These are phyloP conservation scores for Bombus affinis DNA, from an alignment of 1,140 invertebrate species.

Conservation along the genomic window DNA sequence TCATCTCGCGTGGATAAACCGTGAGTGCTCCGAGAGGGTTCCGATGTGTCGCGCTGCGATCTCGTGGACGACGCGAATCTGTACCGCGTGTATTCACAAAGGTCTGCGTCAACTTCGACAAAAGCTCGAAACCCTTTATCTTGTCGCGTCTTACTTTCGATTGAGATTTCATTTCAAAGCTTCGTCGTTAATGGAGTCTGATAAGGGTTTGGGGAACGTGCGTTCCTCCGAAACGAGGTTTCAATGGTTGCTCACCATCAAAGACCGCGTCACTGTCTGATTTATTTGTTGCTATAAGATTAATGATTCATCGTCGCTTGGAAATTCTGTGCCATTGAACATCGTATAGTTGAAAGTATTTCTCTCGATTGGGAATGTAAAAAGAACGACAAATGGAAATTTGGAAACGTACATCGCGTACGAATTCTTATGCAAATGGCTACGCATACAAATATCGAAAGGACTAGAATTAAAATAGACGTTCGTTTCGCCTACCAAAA, in stretches of 20 bases:
- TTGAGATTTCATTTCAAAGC: constrained; percentile 34
- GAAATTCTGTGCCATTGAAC: too few species aligned
- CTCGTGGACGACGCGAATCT: not conserved
- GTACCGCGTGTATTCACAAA: constrained; percentile 15
- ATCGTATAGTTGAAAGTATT: too few species aligned
- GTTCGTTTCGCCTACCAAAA: too few species aligned
- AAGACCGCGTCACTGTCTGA: not conserved
- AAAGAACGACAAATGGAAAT: too few species aligned
- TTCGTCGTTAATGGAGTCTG: constrained; percentile 48
- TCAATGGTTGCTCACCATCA: not conserved
- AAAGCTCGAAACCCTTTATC: constrained; percentile 56
- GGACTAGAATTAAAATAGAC: too few species aligned
- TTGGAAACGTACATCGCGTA: too few species aligned
- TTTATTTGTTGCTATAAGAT: constrained; percentile 5
- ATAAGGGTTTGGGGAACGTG: constrained; percentile 35
- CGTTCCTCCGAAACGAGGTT: not conserved
- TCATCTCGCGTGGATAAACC: constrained; percentile 61
- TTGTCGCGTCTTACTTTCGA: constrained; percentile 22
- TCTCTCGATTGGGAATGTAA: not conserved
- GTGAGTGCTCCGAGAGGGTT: constrained; percentile 26
- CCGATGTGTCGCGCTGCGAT: not conserved
- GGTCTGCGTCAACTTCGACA: constrained; percentile 12
- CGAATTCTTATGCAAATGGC: too few species aligned
- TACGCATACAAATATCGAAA: too few species aligned
- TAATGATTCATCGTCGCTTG: not conserved